phyloP scores from a whole-genome alignment of 2,113 vertebrate species.

The Leptosomus discolor region DNA sequence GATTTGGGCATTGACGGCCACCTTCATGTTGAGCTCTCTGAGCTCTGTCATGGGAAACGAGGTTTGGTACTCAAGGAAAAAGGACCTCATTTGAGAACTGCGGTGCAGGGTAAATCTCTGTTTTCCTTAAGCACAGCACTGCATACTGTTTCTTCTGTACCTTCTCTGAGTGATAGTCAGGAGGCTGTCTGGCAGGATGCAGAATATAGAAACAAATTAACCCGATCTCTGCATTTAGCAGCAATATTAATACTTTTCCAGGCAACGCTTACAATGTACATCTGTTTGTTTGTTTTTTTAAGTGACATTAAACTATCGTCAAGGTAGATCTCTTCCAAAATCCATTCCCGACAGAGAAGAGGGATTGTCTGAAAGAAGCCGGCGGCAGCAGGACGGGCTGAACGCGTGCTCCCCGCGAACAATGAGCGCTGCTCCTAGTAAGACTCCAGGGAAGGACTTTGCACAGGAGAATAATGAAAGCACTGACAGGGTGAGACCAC shows the following conservation, averaged over 20 bases:
- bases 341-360: not conserved
- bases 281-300: not conserved
- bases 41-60: not conserved
- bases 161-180: not conserved
- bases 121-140: not conserved
- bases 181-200: not conserved
- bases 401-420: rapidly evolving
- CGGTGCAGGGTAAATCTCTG: not conserved
- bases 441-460: not conserved
- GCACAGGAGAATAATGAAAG: not conserved
- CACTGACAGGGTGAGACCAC: not conserved
- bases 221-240: not conserved
- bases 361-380: not conserved
- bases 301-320: not conserved
- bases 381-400: not conserved
- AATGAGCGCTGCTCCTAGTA: not conserved
- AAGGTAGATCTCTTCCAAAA: not conserved
- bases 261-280: rapidly evolving
- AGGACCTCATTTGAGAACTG: not conserved
- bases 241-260: not conserved
- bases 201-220: not conserved
- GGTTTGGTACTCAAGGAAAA: not conserved
- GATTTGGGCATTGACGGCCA: not conserved
- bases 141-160: not conserved
- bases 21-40: not conserved